Base-by-base conservation (phyloP, 2,113 vertebrate species). In the Dipodomys spectabilis region DNA sequence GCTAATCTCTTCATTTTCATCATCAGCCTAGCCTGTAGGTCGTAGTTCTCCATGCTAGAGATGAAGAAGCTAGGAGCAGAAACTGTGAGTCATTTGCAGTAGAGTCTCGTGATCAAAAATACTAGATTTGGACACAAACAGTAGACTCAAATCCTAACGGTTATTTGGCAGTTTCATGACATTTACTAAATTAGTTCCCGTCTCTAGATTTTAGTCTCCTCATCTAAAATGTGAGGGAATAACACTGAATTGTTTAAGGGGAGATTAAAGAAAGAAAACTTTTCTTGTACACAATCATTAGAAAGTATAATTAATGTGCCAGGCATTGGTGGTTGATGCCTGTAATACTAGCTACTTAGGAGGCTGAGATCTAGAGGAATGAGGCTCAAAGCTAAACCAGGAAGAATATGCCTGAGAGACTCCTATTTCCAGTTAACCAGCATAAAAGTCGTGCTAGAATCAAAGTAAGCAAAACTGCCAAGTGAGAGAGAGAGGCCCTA, bases 61-160 rank as follows among this genome's bases (percentile, higher is more conserved):
- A 39, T 13, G 3, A 13, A 88, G 91, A 83, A 82, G 49, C 12
- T 39, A 65, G 23, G 45, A 60, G 57, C 44, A 25, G 57, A 57
- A 60, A 53, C 19, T 84, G 80, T 83, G 18, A 91, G 32, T 32
- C 35, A 86, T 45, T 72, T 88, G 8, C 0, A 45, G 73, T 78
- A 30, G 39, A 75, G 22, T 12, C 28, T 87, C 65, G 19, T 25
- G 19, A 53, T n/a, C 27, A 80, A 67, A 82, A 75, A 35, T 71
- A 69, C 16, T 71, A 27, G 23, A 35, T 90, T 39, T 92, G 68
- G 30, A 80, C 45, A 90, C 60, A 74, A 20, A 82, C 27, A 27
- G 62, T 49, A 67, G 28, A n/a, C 93, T 81, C 88, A 71, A 85
- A 88, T 57, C 72, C 81, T 22, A 90, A 67, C 28, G 78, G 16